Evolutionary conservation across 2,888 invertebrate genomes (phyloP), one percentile per base, ranked within the genome.

Genomic region (Nebria brevicollis): DNA sequence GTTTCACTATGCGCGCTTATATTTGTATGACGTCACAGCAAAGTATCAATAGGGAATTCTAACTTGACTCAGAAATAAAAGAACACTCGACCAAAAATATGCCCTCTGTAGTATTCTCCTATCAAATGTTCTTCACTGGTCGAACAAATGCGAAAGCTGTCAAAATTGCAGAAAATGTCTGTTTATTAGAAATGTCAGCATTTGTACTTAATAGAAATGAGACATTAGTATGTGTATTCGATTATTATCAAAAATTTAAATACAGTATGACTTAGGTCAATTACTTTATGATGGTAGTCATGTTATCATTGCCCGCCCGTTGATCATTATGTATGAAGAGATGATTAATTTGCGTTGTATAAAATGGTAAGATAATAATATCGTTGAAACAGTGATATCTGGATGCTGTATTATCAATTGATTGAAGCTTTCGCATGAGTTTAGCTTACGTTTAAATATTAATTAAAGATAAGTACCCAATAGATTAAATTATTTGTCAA

Each of bases 341-440:
- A 80, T 80, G 80, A 72, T 80, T 43, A 80, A 80, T 75, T 34
- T 80, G 70, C 66, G 80, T 75, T 80, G 70, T 64, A 75, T 80
- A n/a, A 80, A 80, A 80, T 80, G 80, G 80, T 75, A 80, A 64
- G 80, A 64, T 70, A 26, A 64, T 70, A 26, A 25, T 70, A 11
- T 20, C 70, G 15, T 70, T 20, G 25, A 20, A 25, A 20, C 34
- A 70, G 11, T 25, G 26, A 13, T 2, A 26, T 26, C 26, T 25
- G 70, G 25, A 34, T 34, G 34, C 34, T 34, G 5, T 34, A 4
- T 34, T 34, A 34, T 34, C 34, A 34, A 34, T 34, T 34, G 5
- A 34, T 34, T 4, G 34, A 34, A 34, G 34, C 20, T 34, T 66
- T 66, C 1, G 25, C 10, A 66, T 13, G 8, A 1, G 4, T 15